phyloP scores from a whole-genome alignment of 2,113 vertebrate species.

The Larimichthys crocea region DNA sequence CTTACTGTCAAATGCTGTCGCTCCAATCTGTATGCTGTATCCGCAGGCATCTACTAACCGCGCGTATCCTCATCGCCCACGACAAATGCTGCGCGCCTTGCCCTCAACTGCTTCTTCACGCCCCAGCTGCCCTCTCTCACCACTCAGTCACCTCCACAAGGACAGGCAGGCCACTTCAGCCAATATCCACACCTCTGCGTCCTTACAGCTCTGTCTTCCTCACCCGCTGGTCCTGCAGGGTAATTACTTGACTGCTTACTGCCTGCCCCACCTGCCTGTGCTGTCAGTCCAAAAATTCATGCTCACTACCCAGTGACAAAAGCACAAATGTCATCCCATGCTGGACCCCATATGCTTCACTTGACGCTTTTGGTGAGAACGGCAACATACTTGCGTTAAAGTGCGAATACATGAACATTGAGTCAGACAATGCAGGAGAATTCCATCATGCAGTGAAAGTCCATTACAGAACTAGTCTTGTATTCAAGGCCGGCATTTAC shows the following conservation, averaged over 20 bases:
- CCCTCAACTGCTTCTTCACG: neutral
- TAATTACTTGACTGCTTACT: conserved; percentile 75
- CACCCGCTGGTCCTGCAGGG: conserved; percentile 27
- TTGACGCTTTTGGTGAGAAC: conserved; percentile 36
- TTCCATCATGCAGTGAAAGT: conserved; percentile 2
- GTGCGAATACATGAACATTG: neutral
- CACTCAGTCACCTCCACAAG: conserved; percentile 19
- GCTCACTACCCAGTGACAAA: conserved; percentile 79
- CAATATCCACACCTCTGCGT: conserved; percentile 28
- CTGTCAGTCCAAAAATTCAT: conserved; percentile 73
- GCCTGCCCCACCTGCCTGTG: conserved; percentile 73
- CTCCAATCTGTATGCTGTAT: neutral
- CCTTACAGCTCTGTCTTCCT: conserved; percentile 16
- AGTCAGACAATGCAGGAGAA: neutral
- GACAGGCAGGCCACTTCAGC: conserved; percentile 24
- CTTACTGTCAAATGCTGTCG: neutral
- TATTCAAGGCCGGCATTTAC: conserved; percentile 8
- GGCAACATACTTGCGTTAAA: neutral
- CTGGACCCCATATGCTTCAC: conserved; percentile 54
- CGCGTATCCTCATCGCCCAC: neutral
- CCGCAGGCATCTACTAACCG: conserved; percentile 17
- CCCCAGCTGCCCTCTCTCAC: conserved; percentile 41
- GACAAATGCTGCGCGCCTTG: neutral
- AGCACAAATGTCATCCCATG: conserved; percentile 53
- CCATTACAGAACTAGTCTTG: neutral